phyloP scores from a whole-genome alignment of 2,113 vertebrate species.

The Pseudolaguvia tuberculata region DNA sequence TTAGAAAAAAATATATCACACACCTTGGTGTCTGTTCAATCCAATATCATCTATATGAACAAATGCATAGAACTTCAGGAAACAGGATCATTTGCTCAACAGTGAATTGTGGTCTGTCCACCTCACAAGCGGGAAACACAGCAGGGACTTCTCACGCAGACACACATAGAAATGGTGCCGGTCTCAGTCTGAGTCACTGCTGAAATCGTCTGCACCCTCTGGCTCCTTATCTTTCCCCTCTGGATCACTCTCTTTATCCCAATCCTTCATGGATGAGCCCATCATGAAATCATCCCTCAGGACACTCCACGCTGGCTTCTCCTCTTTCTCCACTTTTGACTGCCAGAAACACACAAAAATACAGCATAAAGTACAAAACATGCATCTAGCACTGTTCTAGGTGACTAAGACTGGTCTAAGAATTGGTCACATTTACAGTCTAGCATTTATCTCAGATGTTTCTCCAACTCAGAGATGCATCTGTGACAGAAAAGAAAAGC shows the following conservation, averaged over 20 bases:
- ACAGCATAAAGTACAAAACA: neutral
- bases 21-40: neutral
- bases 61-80: neutral
- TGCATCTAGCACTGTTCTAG: neutral
- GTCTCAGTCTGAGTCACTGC: conserved; percentile 62
- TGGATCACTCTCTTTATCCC: conserved; percentile 83
- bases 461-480: neutral
- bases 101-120: neutral
- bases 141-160: neutral
- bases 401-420: neutral
- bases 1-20: neutral
- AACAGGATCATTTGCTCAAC: neutral
- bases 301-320: conserved; percentile 80
- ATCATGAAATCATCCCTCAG: conserved; percentile 96
- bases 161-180: neutral
- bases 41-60: neutral
- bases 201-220: conserved; percentile 44
- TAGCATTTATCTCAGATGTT: neutral
- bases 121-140: neutral
- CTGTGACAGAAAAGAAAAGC: neutral
- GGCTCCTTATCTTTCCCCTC: conserved; percentile 38
- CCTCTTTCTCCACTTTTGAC: conserved; percentile 59
- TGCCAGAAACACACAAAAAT: conserved; percentile 27
- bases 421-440: neutral
- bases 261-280: conserved; percentile 95